These are phyloP conservation scores for Nannoperca australis DNA, from an alignment of 2,797 vertebrate genomes.

Conservation along the genomic window DNA sequence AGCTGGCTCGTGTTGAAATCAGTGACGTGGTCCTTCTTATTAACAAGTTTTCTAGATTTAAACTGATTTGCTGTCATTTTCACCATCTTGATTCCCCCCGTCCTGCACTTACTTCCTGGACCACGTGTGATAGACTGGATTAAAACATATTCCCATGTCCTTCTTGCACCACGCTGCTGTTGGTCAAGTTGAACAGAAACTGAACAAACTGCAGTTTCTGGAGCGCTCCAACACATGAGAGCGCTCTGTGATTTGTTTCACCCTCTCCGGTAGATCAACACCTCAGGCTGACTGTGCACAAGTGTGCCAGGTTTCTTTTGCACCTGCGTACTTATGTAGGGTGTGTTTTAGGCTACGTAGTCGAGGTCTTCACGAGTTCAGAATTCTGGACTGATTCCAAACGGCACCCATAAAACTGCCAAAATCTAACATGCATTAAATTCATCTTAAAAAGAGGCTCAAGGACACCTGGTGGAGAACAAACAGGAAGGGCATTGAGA, in stretches of 20 bases:
- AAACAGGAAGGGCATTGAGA: not conserved
- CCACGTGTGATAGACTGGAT: not conserved
- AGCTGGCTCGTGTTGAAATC: not conserved
- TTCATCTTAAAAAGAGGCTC: no score
- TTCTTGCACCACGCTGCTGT: no score
- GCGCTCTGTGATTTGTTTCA: not conserved
- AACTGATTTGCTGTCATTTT: not conserved
- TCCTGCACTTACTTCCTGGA: not conserved
- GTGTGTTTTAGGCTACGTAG: not conserved
- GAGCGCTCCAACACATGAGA: not conserved
- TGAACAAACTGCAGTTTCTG: not conserved
- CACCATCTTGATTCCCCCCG: not conserved
- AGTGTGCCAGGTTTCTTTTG: not conserved
- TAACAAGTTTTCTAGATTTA: not conserved
- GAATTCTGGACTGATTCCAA: not conserved
- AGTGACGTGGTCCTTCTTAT: not conserved
- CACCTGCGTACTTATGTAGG: not conserved
- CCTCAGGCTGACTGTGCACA: not conserved
- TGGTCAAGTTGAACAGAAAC: not conserved
- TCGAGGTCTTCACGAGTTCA: slow-evolving; percentile 4
- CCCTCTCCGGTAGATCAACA: not conserved
- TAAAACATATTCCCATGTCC: not conserved
- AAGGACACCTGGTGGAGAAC: not conserved
- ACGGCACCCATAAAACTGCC: not conserved
- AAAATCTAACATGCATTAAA: not conserved